These are phyloP conservation scores for Otus scops DNA, from an alignment of 2,797 vertebrate genomes.

Conservation along the genomic window DNA sequence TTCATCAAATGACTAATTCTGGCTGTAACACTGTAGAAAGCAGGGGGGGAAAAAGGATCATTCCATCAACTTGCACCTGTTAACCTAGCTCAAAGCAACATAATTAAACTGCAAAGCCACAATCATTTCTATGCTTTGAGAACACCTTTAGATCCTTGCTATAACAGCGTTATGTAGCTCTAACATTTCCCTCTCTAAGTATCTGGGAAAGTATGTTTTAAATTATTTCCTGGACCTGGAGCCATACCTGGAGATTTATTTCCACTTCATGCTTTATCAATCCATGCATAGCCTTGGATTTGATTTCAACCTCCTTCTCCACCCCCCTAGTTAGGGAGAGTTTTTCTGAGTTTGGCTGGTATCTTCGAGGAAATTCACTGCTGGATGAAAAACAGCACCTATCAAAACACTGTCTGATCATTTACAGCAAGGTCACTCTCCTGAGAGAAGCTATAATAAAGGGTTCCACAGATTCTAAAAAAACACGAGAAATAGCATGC, in stretches of 20 bases:
- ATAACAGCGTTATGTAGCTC: background rate
- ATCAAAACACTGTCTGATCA: background rate
- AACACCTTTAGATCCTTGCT: background rate
- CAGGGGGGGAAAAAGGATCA: background rate
- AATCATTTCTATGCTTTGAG: background rate
- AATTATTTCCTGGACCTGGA: background rate
- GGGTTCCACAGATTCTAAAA: background rate
- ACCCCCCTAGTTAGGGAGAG: background rate
- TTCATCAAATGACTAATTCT: background rate
- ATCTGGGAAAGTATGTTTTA: background rate
- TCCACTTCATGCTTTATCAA: background rate
- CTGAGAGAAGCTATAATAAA: background rate
- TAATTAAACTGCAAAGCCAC: background rate
- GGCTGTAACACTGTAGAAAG: background rate
- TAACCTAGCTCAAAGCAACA: background rate
- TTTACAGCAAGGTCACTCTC: background rate
- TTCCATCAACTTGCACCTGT: background rate
- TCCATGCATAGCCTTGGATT: background rate
- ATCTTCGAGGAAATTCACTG: background rate
- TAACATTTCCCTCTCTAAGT: background rate
- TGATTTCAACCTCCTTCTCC: background rate
- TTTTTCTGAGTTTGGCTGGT: background rate
- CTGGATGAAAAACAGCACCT: background rate
- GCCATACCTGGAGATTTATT: background rate
- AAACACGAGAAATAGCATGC: background rate